Evolutionary conservation across 2,113 vertebrate species (phyloP), one percentile per base, ranked within the genome.

Genomic region (Boulengeromyrus knoepffleri): DNA sequence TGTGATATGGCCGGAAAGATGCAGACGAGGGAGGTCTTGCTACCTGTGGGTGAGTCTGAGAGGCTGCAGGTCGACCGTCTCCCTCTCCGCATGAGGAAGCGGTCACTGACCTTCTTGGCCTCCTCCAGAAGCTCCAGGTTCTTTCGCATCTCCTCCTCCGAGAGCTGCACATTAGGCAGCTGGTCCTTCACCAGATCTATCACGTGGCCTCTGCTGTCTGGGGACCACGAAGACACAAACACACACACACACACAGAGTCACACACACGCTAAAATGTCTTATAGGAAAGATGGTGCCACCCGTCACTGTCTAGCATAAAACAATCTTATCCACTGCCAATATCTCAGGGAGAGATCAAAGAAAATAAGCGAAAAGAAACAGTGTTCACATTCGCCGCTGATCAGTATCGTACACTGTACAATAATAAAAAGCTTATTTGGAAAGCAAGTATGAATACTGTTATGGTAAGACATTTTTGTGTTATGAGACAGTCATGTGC

Each of bases 51-150:
- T 7, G 97, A 97, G 0, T 98, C 97, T 0, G 95, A 92, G 17
- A 97, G 96, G 95, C 97, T 97, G 95, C 96, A 96, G 91, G 96
- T 96, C 56, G 98, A 99, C 88, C 97, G 96, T 9, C 99, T 97
- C 31, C 98, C 97, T 0, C 98, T 96, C 27, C 99, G 97, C 1
- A 94, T 96, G 85, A 99, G 95, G 93, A 99, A 99, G 36, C 96
- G 96, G 92, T 99, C 98, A 0, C 98, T 99, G 94, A 96, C 97
- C 93, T 94, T 97, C 95, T 98, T 99, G 88, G 98, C 98, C 95
- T 99, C 97, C 93, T 99, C 97, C 83, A 99, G 94, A 88, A 99
- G 95, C 27, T 99, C 97, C 92, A 99, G 94, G 93, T 99, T 99
- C 94, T 97, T 99, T 95, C 96, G 97, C 90, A 97, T 97, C 91